phyloP scores from a whole-genome alignment of 23 tunicate species.

The Ciona savignyi region DNA sequence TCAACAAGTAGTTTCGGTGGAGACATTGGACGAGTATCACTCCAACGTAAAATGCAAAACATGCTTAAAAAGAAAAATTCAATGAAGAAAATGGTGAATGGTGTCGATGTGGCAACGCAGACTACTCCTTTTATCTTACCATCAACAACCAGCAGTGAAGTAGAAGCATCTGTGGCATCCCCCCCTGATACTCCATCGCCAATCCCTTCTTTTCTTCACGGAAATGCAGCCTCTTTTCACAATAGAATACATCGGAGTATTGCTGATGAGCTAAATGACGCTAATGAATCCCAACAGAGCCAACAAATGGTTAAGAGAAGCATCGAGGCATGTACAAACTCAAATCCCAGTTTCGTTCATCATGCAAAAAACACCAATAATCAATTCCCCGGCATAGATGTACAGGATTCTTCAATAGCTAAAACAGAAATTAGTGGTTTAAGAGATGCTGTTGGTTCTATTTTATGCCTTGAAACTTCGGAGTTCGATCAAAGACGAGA shows the following conservation, averaged over 20 bases:
- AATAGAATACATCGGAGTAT: constrained; percentile 19
- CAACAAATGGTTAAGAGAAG: no score
- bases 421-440: no score
- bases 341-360: no score
- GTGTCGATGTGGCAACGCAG: constrained; percentile 16
- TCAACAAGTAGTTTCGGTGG: constrained; percentile 4
- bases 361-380: no score
- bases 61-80: constrained; percentile 21
- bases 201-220: constrained; percentile 30
- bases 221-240: constrained; percentile 8
- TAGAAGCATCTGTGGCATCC: neutral
- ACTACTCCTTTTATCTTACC: constrained; percentile 12
- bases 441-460: no score
- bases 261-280: constrained; percentile 42
- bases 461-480: no score
- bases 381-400: no score
- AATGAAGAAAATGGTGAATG: constrained; percentile 8
- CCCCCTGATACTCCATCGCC: neutral
- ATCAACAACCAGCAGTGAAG: neutral
- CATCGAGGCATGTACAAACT: no score
- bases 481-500: no score
- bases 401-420: no score
- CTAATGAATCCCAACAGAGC: neutral
- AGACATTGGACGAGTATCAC: constrained; percentile 7
- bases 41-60: constrained; percentile 38